phyloP scores from a whole-genome alignment of 2,113 vertebrate species.

The Chitala chitala region DNA sequence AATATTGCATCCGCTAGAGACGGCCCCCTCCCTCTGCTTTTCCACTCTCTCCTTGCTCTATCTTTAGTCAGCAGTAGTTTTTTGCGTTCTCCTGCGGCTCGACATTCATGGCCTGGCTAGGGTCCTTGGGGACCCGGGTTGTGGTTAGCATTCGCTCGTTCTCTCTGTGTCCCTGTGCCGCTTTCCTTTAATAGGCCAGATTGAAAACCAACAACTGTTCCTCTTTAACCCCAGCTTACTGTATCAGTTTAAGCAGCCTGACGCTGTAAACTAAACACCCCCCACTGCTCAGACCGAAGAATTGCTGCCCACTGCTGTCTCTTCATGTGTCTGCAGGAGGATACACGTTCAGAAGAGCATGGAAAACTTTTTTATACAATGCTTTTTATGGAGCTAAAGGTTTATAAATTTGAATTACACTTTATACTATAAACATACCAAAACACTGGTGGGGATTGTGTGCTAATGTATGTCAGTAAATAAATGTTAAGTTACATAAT shows the following conservation, averaged over 20 bases:
- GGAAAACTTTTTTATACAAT: no score
- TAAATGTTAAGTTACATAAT: no score
- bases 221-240: constrained; percentile 21
- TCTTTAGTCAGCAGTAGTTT: constrained; percentile 44
- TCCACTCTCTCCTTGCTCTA: constrained; percentile 30
- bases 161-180: constrained; percentile 7
- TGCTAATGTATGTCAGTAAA: no score
- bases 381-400: no score
- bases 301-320: constrained; percentile 14
- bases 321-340: background rate
- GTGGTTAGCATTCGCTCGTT: constrained; percentile 44
- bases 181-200: constrained; percentile 20
- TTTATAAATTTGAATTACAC: no score
- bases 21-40: constrained; percentile 41
- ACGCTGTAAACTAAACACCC: background rate
- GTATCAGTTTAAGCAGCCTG: background rate
- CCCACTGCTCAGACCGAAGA: background rate
- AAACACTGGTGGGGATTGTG: no score
- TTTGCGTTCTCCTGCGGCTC: constrained; percentile 38
- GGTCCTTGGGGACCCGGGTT: constrained; percentile 36
- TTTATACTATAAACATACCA: no score
- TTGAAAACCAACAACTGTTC: constrained; percentile 31
- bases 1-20: constrained; percentile 64
- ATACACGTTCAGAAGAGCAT: no score
- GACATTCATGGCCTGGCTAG: constrained; percentile 18